Conservation (phyloP, 2,113 vertebrate species). For the Cynoglossus semilaevis region DNA sequence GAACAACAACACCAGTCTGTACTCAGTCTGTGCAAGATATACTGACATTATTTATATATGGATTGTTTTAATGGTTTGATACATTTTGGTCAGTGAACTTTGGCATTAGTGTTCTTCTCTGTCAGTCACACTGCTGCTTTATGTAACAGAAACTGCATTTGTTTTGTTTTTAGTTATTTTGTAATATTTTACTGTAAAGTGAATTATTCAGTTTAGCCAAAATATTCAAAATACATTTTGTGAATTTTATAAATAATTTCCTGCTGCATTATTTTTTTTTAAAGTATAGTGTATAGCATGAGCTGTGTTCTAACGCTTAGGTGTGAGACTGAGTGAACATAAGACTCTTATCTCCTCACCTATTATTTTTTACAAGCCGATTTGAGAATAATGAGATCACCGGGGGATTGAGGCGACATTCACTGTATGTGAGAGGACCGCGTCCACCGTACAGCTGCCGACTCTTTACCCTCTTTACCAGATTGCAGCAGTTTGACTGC, state of each 20-base stretch:
- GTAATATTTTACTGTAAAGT: no score
- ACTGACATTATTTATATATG: no score
- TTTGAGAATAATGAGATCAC: slow-evolving; percentile 47
- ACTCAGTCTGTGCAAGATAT: background rate
- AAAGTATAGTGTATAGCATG: no score
- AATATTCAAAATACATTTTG: no score
- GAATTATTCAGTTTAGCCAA: no score
- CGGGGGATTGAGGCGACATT: slow-evolving; percentile 14
- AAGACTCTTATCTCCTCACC: slow-evolving; percentile 30
- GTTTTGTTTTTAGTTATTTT: no score
- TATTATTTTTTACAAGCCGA: slow-evolving; percentile 29
- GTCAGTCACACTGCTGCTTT: no score
- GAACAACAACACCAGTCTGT: background rate
- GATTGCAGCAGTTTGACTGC: background rate
- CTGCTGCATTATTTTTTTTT: no score
- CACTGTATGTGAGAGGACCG: slow-evolving; percentile 15
- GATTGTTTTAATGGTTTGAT: background rate
- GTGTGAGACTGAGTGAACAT: background rate
- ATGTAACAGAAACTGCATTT: no score
- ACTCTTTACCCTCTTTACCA: background rate
- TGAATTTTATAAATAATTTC: no score
- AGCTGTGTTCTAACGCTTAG: background rate
- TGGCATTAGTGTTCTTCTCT: no score
- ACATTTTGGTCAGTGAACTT: background rate
- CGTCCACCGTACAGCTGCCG: background rate